These are phyloP conservation scores for Tuta absoluta DNA, from an alignment of 2,888 invertebrate species.

Conservation along the genomic window DNA sequence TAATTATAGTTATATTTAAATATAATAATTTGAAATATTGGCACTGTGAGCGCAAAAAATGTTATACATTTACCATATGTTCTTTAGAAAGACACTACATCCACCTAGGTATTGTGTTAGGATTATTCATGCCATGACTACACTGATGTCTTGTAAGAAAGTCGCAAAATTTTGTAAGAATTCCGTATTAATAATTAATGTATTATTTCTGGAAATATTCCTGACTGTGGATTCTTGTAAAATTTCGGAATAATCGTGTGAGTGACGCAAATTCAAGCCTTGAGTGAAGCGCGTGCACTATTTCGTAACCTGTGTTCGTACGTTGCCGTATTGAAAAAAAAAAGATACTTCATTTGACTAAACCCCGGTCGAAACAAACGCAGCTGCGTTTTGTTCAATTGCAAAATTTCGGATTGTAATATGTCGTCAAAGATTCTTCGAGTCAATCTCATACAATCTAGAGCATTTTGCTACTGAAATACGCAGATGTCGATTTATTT, in stretches of 20 bases:
- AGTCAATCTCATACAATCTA: no score
- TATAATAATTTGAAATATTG: no score
- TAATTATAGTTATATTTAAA: no score
- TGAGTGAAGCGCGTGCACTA: conserved; percentile 60
- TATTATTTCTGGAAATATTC: conserved; percentile 48
- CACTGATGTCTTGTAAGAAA: neutral
- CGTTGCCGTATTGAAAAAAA: conserved; percentile 34
- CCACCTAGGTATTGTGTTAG: neutral
- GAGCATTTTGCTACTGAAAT: no score
- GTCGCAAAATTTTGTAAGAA: conserved; percentile 43
- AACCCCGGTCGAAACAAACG: no score
- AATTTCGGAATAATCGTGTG: conserved; percentile 67
- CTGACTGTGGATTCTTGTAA: conserved; percentile 42
- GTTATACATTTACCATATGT: neutral
- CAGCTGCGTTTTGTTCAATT: no score
- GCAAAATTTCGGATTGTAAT: no score
- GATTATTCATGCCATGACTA: neutral
- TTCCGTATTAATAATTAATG: conserved; percentile 61
- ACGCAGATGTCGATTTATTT: no score
- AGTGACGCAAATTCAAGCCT: conserved; percentile 73
- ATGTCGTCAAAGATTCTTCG: no score
- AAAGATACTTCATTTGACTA: conserved; percentile 9
- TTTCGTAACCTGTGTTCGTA: conserved; percentile 64
- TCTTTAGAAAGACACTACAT: neutral
- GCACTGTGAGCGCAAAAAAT: no score